Evolutionary conservation across 2,113 vertebrate genomes (phyloP).

Genomic region (Oncorhynchus mykiss): DNA sequence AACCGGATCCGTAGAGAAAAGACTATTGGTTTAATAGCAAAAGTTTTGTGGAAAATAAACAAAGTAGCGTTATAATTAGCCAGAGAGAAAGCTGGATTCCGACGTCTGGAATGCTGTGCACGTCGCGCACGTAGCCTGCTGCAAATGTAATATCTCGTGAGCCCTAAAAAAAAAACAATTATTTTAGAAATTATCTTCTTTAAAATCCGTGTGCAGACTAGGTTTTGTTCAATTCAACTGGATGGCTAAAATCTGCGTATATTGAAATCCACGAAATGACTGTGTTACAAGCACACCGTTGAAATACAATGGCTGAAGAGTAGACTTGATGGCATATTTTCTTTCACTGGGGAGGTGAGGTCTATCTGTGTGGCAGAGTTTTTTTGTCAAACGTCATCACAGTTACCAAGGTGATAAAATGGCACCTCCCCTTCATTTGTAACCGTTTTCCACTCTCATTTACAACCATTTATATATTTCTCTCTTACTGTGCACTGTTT

Average conservation of each 20-base stretch:
- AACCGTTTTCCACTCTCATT: too few species aligned
- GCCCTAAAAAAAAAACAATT: neutral
- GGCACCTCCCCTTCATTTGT: conserved; percentile 11
- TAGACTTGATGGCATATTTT: conserved; percentile 6
- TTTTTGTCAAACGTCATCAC: conserved; percentile 44
- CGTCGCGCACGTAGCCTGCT: neutral
- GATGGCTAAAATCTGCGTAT: neutral
- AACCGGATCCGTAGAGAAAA: conserved; percentile 55
- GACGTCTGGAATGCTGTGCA: neutral
- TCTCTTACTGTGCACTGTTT: too few species aligned
- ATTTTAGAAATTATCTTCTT: neutral
- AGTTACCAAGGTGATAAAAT: conserved; percentile 32
- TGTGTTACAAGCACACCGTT: fast-evolving
- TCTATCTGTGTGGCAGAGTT: conserved; percentile 19
- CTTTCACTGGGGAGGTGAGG: conserved; percentile 17
- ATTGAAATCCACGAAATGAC: too few species aligned
- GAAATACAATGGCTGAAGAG: conserved; percentile 43
- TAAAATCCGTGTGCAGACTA: neutral
- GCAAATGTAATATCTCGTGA: neutral
- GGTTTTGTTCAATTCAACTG: neutral
- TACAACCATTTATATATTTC: too few species aligned
- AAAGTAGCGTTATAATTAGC: neutral
- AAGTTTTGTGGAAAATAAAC: neutral
- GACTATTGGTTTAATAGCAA: conserved; percentile 8
- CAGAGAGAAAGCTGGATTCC: neutral